These are phyloP conservation scores for Sinocyclocheilus rhinocerous DNA, from an alignment of 2,113 vertebrate genomes.

Conservation along the genomic window DNA sequence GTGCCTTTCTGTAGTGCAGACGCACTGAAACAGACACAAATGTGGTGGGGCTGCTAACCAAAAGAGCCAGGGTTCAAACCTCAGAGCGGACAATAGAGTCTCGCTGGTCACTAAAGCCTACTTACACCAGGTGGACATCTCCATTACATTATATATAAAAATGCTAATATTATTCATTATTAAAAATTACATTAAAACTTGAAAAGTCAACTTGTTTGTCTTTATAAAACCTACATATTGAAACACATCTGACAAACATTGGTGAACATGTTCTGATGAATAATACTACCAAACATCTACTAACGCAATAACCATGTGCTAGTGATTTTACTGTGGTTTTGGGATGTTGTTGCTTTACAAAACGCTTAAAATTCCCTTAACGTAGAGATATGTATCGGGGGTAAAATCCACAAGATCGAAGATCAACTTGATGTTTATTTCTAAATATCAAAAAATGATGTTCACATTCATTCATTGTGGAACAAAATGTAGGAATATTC, in stretches of 20 bases:
- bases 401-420: not conserved
- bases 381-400: not conserved
- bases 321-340: not conserved
- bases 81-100: not conserved
- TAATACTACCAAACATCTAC: not conserved
- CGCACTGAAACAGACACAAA: not conserved
- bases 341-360: not conserved
- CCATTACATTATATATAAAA: too few relatives aligned
- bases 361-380: not conserved
- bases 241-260: not conserved
- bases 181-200: not conserved
- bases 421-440: too few relatives aligned
- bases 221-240: not conserved
- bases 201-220: not conserved
- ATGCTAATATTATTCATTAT: not conserved
- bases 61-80: conserved; percentile 1
- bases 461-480: too few relatives aligned
- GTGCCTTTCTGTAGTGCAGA: conserved; percentile 25
- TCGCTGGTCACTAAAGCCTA: not conserved
- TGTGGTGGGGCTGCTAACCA: not conserved
- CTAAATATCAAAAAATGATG: too few relatives aligned
- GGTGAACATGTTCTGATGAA: not conserved
- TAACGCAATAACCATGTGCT: not conserved
- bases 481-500: too few relatives aligned
- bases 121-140: not conserved